Evolutionary conservation across 2,113 vertebrate species (phyloP), one percentile per base, ranked within the genome.

Genomic region (Melierax canorus): DNA sequence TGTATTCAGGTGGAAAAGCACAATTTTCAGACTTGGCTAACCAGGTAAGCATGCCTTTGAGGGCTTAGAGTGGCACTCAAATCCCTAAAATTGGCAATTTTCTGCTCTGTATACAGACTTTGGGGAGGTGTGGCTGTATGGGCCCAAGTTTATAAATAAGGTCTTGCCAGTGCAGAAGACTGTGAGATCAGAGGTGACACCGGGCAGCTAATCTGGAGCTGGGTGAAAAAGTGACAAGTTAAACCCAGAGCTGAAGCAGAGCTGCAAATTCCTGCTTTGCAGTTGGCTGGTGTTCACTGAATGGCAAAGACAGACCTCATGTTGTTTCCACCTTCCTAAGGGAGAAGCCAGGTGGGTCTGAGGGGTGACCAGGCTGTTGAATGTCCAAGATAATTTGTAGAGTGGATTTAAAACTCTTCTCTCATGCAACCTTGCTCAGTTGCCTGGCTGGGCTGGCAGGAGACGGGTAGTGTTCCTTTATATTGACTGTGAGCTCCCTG

Each of bases 81-180:
- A 93, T 92, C 88, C 88, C 67, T 84, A 60, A 95, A 94, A 84
- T 67, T 56, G 60, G 24, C 46, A 21, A 84, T 97, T 97, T 96
- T 94, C 79, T 95, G 88, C 88, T 90, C 93, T 56, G 27, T 41
- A 16, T 36, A 53, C 15, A 83, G 68, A 39, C 38, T 84, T 68
- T 1, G 39, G 9, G 9, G 63, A 20, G 14, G 23, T 45, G 58
- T 6, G 3, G 63, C 53, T 59, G 15, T 41, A 21, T 9, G 66
- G 46, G 16, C 38, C 76, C 60, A n/a, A 13, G 38, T 71, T 86
- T 71, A 32, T 86, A 74, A 59, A 26, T 32, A 66, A 76, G 48
- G 19, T 64, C 60, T 77, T 10, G 5, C 23, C 58, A 38, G 24
- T 43, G 36, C 88, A 79, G 48, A 62, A 50, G 34, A 24, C 39